Evolutionary conservation across 2,888 invertebrate genomes (phyloP).

Genomic region (Seira musarum): DNA sequence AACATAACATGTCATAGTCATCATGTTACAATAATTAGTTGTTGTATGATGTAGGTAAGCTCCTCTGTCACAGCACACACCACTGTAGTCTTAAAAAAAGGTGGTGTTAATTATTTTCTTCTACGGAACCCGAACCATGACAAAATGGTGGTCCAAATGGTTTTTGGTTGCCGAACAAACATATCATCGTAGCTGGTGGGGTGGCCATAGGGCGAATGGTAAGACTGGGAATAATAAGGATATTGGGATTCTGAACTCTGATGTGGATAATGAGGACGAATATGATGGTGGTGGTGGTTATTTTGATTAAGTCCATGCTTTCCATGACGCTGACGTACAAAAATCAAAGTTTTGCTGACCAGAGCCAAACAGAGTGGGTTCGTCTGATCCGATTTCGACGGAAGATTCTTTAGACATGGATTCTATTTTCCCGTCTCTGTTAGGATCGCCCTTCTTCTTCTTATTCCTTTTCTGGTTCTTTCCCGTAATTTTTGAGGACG

Average conservation of each 20-base stretch:
- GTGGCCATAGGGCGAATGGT: neutral
- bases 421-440: conserved; percentile 11
- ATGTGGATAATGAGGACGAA: neutral
- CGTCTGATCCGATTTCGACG: conserved; percentile 47
- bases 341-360: conserved; percentile 33
- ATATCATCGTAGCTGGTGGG: conserved; percentile 29
- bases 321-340: neutral
- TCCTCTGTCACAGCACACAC: too few species aligned
- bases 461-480: neutral
- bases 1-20: too few species aligned
- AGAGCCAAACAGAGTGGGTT: conserved; percentile 51
- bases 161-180: conserved; percentile 31
- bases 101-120: too few species aligned
- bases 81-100: too few species aligned
- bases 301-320: conserved; percentile 8
- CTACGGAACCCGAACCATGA: conserved; percentile 55
- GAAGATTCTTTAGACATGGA: conserved; percentile 38
- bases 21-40: too few species aligned
- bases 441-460: conserved; percentile 33
- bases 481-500: conserved; percentile 12
- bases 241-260: too few species aligned
- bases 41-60: too few species aligned
- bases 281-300: conserved; percentile 2
- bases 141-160: conserved; percentile 38
- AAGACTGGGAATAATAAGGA: too few species aligned